These are phyloP conservation scores for Hippocampus kuda DNA, from an alignment of 2,797 vertebrate species.

Conservation along the genomic window DNA sequence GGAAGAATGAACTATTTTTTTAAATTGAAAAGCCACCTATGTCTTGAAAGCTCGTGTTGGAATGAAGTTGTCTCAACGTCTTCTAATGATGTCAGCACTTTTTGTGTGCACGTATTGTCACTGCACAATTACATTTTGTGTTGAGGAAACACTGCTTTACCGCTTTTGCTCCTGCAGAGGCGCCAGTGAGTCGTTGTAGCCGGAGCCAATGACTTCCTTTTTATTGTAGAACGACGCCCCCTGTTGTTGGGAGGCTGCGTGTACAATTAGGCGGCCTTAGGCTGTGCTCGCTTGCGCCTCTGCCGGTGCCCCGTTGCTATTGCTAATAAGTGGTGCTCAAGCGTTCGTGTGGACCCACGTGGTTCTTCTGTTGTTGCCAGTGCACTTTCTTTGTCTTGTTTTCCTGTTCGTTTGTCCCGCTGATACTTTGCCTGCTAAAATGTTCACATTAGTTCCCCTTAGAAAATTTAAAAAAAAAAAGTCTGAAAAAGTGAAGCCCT, in stretches of 20 bases:
- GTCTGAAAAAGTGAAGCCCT: too few species aligned
- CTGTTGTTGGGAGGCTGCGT: background rate
- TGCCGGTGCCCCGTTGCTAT: constrained; percentile 6
- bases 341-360: constrained; percentile 41
- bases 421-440: constrained; percentile 52
- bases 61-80: background rate
- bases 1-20: background rate
- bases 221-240: background rate
- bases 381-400: constrained; percentile 48
- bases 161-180: background rate
- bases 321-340: background rate
- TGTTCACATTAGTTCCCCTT: constrained; percentile 19
- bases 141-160: constrained; percentile 5
- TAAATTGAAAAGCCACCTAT: background rate
- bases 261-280: background rate
- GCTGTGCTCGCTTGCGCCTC: constrained; percentile 2
- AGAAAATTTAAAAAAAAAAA: too few species aligned
- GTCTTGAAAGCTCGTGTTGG: background rate
- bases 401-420: constrained; percentile 35
- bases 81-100: constrained; percentile 58
- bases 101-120: constrained; percentile 39
- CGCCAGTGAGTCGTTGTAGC: background rate
- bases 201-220: too few species aligned
- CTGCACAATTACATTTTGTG: constrained; percentile 28
- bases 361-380: constrained; percentile 56